phyloP scores from a whole-genome alignment of 2,113 vertebrate species.

The Hoplias malabaricus region DNA sequence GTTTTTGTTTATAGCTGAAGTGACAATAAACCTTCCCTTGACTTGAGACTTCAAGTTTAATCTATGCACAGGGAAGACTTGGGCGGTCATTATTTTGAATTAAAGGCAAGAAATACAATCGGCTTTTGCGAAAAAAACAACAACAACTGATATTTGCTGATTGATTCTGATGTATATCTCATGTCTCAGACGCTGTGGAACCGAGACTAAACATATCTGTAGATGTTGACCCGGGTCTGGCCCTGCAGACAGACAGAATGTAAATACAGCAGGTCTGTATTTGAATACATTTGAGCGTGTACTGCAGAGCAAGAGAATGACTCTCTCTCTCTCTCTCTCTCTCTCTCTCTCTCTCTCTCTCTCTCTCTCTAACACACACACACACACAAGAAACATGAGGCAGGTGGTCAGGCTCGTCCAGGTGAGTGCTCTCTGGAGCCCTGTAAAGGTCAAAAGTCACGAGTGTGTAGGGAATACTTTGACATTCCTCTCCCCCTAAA shows the following conservation, averaged over 20 bases:
- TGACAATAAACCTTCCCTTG: too few species aligned
- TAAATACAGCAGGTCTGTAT: background rate
- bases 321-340: background rate
- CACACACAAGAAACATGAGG: conserved; percentile 34
- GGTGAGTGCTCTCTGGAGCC: conserved; percentile 52
- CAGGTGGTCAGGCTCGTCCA: conserved; percentile 58
- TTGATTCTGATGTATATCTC: background rate
- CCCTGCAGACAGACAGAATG: background rate
- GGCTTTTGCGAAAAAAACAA: too few species aligned
- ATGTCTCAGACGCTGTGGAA: background rate
- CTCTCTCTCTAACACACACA: background rate
- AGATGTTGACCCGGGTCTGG: background rate
- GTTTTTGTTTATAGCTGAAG: too few species aligned
- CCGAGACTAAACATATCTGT: background rate
- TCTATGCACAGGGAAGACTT: too few species aligned
- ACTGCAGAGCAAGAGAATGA: background rate
- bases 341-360: background rate
- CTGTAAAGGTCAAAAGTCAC: conserved; percentile 56
- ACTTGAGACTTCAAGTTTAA: too few species aligned
- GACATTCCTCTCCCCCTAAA: conserved; percentile 34
- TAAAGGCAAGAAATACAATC: too few species aligned
- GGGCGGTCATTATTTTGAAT: too few species aligned
- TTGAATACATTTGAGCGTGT: conserved; percentile 2
- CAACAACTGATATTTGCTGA: too few species aligned
- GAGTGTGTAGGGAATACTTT: background rate